Evolutionary conservation across 1,140 invertebrate species (phyloP), one percentile per base, ranked within the genome.

Genomic region (Cyrtorhinus lividipennis): DNA sequence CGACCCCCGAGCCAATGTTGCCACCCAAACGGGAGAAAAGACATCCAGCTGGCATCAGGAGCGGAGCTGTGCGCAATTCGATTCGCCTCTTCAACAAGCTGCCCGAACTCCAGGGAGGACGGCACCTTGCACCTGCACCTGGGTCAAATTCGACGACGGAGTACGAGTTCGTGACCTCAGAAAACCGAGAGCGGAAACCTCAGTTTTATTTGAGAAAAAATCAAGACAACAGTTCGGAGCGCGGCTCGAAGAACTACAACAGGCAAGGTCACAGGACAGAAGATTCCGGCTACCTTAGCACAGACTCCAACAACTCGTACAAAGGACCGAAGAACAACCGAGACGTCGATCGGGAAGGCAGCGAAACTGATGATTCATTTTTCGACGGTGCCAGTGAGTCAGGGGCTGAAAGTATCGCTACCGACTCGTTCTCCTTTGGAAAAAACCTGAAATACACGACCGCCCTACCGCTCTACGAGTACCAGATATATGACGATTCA

Each of bases 371-470:
- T 87, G 74, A 87, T 78, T 77, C 89, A 83, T 89, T 92, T 88
- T 67, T 88, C 85, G 72, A 82, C 80, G 86, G 84, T 12, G 81
- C 83, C 61, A 88, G 87, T 74, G 87, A 90, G 74, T 89, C 87
- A 46, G 87, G 87, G 1, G 87, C 84, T 3, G 87, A 90, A 70
- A 90, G 87, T 74, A 78, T 89, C 38, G 87, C 87, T 62, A 90
- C 87, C 0, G 86, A 90, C 75, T 94, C 90, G 45, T 90, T 93
- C 77, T 93, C 88, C 73, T 87, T 86, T 70, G 92, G 81, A 64
- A 88, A 80, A 70, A 81, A 80, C 68, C 85, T 79, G 69, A 63
- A 63, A 56, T 22, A 56, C 12, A 63, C 65, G 22, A 2, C 63
- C 24, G 53, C 64, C 13, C 38, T 44, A 44, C 8, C 38, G n/a